These are phyloP conservation scores for Megalops cyprinoides DNA, from an alignment of 2,797 vertebrate genomes.

Conservation along the genomic window DNA sequence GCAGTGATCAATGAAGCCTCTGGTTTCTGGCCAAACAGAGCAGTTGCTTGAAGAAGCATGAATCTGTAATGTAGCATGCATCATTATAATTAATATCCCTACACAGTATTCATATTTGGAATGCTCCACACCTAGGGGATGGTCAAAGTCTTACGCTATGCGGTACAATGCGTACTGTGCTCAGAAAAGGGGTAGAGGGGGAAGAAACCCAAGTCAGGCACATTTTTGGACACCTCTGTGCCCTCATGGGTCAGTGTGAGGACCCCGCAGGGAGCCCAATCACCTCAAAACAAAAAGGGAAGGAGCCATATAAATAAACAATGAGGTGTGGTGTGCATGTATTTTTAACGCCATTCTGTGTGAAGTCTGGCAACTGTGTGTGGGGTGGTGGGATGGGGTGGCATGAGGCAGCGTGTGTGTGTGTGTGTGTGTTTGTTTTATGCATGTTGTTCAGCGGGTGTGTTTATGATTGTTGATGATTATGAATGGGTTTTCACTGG, in stretches of 20 bases:
- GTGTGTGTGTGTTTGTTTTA: neutral
- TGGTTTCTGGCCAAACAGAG: slow-evolving; percentile 13
- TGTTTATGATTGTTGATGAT: neutral
- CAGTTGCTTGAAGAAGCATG: neutral
- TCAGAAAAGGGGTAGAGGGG: slow-evolving; percentile 60
- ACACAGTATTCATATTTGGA: slow-evolving; percentile 53
- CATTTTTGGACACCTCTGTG: slow-evolving; percentile 64
- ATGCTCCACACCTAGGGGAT: slow-evolving; percentile 20
- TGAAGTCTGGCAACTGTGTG: slow-evolving; percentile 76
- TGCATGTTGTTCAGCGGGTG: slow-evolving; percentile 1
- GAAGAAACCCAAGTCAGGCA: slow-evolving; percentile 52
- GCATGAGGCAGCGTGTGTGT: neutral
- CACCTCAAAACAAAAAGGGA: slow-evolving; percentile 80
- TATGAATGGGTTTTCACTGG: slow-evolving; percentile 8
- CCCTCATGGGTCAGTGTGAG: slow-evolving; percentile 67
- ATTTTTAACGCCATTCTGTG: slow-evolving; percentile 77
- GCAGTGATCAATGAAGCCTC: neutral
- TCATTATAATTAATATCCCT: slow-evolving; percentile 26
- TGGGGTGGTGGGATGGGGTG: slow-evolving; percentile 62
- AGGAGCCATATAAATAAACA: slow-evolving; percentile 77
- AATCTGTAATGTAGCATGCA: neutral
- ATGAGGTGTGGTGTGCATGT: slow-evolving; percentile 81
- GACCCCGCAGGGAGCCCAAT: slow-evolving; percentile 64
- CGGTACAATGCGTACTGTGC: slow-evolving; percentile 67
- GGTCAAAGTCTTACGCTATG: slow-evolving; percentile 58